Base-by-base conservation (phyloP, 2,113 vertebrate species). In the Poeciliopsis retropinna region DNA sequence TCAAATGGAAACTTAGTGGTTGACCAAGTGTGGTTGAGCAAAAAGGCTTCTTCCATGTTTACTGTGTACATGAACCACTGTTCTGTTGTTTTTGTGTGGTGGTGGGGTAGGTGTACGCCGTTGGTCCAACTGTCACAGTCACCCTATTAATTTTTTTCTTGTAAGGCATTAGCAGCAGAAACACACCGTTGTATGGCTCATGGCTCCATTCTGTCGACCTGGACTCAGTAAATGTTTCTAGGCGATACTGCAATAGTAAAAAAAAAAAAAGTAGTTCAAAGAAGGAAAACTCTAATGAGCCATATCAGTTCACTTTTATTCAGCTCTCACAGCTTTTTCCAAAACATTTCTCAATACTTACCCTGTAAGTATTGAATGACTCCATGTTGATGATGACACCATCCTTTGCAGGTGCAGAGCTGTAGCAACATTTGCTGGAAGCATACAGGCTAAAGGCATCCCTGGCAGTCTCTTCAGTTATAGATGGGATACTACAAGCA, bases 221-320 rank as follows among this genome's bases (percentile, higher is more conserved):
- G 13, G 92, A 87, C 84, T 94, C 90, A 7, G 71, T 90, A 41
- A 93, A 95, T 7, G 94, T 95, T 86, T 93, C 93, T 80, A 93
- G 70, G 22, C 80, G 81, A 73, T 84, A 93, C 94, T 93, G 65
- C 54, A 72, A 81, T 28, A 74, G 62, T 73, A 30, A 39, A n/a
- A 14, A 2, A 6, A 37, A 25, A 17, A 57, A n/a, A 70, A 27
- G 54, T 44, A 32, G 39, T 65, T 31, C 1, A 15, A 32, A 15
- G 2, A 54, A 57, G 2, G 39, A 4, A 78, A 60, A 44, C 62
- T 28, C 27, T 3, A 66, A 75, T 64, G 51, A 12, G 0, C 30
- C 4, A 47, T 4, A 27, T 64, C 1, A 32, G 27, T 28, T 61
- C 6, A 67, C 54, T 78, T 30, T 51, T 51, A 12, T 4, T 30